phyloP scores from a whole-genome alignment of 2,888 invertebrate genomes.

The Sarcophaga carnaria region DNA sequence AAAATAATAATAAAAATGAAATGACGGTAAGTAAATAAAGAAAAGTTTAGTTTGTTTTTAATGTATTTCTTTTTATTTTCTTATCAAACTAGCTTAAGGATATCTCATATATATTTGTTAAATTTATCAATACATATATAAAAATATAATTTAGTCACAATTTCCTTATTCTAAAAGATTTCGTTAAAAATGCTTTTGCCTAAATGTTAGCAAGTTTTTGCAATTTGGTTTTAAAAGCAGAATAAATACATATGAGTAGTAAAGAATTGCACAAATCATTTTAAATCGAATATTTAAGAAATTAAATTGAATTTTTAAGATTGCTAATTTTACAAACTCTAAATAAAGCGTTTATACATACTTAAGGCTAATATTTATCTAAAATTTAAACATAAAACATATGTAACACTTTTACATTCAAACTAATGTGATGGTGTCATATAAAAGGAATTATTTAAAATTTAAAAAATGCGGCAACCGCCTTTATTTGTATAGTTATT shows the following conservation, averaged over 20 bases:
- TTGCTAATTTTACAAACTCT: neutral
- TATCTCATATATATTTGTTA: neutral
- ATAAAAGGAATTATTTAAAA: neutral
- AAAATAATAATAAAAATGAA: too few relatives aligned
- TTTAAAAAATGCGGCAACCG: neutral
- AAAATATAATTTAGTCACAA: neutral
- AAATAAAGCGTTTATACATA: neutral
- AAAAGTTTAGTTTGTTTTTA: too few relatives aligned
- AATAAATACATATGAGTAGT: neutral
- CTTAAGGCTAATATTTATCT: slow-evolving; percentile 55
- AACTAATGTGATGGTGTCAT: too few relatives aligned
- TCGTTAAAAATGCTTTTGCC: neutral
- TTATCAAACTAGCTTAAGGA: neutral
- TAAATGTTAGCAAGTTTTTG: neutral
- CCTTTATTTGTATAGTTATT: slow-evolving; percentile 36
- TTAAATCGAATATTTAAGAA: too few relatives aligned
- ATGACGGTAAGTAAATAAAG: too few relatives aligned
- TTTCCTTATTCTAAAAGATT: neutral
- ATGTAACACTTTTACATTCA: too few relatives aligned
- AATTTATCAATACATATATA: neutral
- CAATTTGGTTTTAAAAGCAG: neutral
- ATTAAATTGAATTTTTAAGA: neutral
- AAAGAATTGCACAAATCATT: too few relatives aligned
- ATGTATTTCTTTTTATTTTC: neutral
- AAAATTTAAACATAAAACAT: slow-evolving; percentile 54